Conservation (phyloP, 1,140 invertebrate species). For the Penaeus chinensis region DNA sequence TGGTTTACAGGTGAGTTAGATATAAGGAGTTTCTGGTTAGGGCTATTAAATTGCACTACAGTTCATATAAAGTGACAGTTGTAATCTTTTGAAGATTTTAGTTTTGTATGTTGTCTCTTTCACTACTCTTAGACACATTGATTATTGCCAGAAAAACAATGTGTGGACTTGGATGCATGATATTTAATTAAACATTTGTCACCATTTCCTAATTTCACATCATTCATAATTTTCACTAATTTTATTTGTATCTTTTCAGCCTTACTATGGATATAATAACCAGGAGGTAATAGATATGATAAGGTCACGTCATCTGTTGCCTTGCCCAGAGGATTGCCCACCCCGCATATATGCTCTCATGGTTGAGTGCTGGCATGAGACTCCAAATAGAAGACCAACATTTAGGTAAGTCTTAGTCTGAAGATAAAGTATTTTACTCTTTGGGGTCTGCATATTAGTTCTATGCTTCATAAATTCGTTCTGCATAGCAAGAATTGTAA, state of each 20-base stretch:
- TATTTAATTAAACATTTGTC: background rate
- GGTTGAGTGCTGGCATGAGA: constrained; percentile 98
- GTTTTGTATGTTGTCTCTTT: background rate
- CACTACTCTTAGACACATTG: no score
- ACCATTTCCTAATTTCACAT: background rate
- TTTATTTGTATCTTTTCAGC: constrained; percentile 71
- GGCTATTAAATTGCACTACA: no score
- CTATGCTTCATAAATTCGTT: no score
- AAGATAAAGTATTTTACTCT: constrained; percentile 64
- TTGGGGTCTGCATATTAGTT: constrained; percentile 57
- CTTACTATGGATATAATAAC: constrained; percentile 94
- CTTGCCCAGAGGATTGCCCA: constrained; percentile 92
- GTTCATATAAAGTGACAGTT: background rate
- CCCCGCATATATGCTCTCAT: constrained; percentile 90
- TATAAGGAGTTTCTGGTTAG: background rate
- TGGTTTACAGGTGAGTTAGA: constrained; percentile 82
- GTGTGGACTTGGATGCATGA: no score
- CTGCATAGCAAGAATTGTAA: no score
- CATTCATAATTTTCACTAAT: no score
- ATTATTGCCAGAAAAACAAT: no score
- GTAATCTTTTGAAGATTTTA: background rate
- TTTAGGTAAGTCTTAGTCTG: constrained; percentile 73
- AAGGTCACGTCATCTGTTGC: constrained; percentile 89
- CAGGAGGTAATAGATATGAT: constrained; percentile 99
- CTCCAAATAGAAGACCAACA: constrained; percentile 86